Percentiles rank a stretch among this genome's conserved stretches.
These are phyloP conservation scores for Mythimna albipuncta DNA, from an alignment of 2,888 invertebrate genomes.

Conservation along the genomic window DNA sequence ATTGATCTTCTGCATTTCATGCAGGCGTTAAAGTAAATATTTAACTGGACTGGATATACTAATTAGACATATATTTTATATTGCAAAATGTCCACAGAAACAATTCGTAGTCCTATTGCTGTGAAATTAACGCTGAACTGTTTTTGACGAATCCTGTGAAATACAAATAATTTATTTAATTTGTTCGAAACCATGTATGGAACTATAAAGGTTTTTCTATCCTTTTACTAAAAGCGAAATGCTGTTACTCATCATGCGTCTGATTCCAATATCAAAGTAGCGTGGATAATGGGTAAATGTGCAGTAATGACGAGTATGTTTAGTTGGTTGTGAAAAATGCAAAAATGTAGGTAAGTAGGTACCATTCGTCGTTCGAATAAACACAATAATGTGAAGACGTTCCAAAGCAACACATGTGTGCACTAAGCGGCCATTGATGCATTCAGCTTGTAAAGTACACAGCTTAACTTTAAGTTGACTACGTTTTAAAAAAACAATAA, in stretches of 20 bases:
- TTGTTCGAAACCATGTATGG: background rate
- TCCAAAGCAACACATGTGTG: constrained; percentile 58
- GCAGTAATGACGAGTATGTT: constrained; percentile 27
- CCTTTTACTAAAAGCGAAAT: constrained; percentile 55
- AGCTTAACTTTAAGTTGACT: constrained; percentile 13
- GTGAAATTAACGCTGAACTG: background rate
- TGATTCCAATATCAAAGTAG: constrained; percentile 34
- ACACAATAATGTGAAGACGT: constrained; percentile 52
- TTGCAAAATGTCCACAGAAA: background rate
- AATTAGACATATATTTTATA: constrained; percentile 5
- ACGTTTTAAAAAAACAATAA: constrained; percentile 1
- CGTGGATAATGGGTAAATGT: constrained; percentile 30
- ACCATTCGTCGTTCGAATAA: constrained; percentile 35
- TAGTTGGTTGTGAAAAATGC: constrained; percentile 41
- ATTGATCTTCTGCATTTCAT: constrained; percentile 20
- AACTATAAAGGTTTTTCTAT: constrained; percentile 1
- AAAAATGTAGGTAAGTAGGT: constrained; percentile 33
- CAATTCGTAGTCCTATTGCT: background rate
- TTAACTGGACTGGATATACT: background rate
- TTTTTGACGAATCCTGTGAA: constrained; percentile 43
- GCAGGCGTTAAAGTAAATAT: constrained; percentile 1
- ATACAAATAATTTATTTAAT: constrained; percentile 25
- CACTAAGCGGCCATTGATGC: constrained; percentile 44
- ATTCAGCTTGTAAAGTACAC: constrained; percentile 19
- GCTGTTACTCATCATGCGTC: constrained; percentile 68